Evolutionary conservation across 2,797 vertebrate species (phyloP), one percentile per base, ranked within the genome.

Genomic region (Aldrovandia affinis): DNA sequence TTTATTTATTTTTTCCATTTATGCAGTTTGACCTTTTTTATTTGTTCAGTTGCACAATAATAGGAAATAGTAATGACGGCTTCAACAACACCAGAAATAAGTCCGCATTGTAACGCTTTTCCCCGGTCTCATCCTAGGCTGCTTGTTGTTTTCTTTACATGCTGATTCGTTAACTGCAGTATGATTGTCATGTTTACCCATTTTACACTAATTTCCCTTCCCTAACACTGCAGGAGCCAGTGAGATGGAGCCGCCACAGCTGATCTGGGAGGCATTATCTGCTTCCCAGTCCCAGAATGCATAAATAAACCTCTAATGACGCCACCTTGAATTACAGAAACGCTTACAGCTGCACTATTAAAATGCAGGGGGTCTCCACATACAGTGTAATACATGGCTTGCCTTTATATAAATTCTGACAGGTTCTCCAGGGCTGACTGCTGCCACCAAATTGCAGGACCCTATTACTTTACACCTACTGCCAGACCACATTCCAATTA

Each of bases 261-360:
- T 93, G 91, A 95, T 90, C 89, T 85, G 86, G 88, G 89, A 81
- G 88, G 84, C 85, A 88, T 92, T 90, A 89, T 93, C 91, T 87
- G 86, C 89, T 91, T 90, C 86, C 84, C 78, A 89, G 84, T 87
- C 89, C 88, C 88, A 47, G 82, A 91, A 91, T 91, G 92, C 93
- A 95, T 94, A 94, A 95, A 95, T 93, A 93, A 91, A 87, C 83
- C 87, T 81, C 92, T 94, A 95, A 95, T 94, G 92, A 94, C 83
- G 89, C 89, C 93, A 92, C 92, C 92, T 92, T 94, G 92, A 94
- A 94, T 94, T 93, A 93, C 83, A 44, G 89, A 92, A 94, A 91
- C 86, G 93, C 93, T 95, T 94, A 94, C 90, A 93, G 91, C 88
- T 89, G 91, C 91, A 91, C 83, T 91, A 94, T 93, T 93, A 92